These are phyloP conservation scores for Trissolcus brochymenae DNA, from an alignment of 2,888 invertebrate species.

Conservation along the genomic window DNA sequence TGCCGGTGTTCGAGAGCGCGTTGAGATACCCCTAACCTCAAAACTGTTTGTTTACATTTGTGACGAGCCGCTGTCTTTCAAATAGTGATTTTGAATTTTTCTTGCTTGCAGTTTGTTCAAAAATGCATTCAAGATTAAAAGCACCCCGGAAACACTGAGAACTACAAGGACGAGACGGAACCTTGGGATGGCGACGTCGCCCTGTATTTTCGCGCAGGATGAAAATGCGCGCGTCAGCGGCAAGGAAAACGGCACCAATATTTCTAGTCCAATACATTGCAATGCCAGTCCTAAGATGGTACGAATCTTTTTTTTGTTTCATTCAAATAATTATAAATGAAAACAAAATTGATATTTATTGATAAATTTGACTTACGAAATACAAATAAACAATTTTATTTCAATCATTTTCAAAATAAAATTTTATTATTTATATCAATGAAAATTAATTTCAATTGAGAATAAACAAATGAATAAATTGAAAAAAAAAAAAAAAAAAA, in stretches of 20 bases:
- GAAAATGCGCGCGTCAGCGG: slow-evolving; percentile 62
- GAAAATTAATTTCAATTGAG: no score
- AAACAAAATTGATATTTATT: no score
- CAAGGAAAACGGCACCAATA: slow-evolving; percentile 67
- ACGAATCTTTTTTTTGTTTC: slow-evolving; percentile 24
- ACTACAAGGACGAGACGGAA: slow-evolving; percentile 62
- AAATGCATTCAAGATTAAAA: slow-evolving; percentile 71
- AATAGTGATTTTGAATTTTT: not conserved
- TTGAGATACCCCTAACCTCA: not conserved
- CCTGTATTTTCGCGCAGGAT: slow-evolving; percentile 65
- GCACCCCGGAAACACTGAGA: slow-evolving; percentile 68
- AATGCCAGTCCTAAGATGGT: slow-evolving; percentile 70
- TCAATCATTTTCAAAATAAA: no score
- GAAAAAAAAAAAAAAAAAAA: no score
- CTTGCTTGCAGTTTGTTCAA: slow-evolving; percentile 69
- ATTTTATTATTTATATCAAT: no score
- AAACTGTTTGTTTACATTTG: not conserved
- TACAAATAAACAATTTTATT: no score
- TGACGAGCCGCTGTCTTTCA: not conserved
- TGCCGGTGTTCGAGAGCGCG: not conserved
- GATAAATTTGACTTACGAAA: no score
- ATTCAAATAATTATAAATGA: not conserved
- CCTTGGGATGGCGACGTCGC: slow-evolving; percentile 67
- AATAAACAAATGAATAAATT: no score
- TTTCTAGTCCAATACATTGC: slow-evolving; percentile 61